phyloP scores from a whole-genome alignment of 2,888 invertebrate genomes.

The Drosophila histrio region DNA sequence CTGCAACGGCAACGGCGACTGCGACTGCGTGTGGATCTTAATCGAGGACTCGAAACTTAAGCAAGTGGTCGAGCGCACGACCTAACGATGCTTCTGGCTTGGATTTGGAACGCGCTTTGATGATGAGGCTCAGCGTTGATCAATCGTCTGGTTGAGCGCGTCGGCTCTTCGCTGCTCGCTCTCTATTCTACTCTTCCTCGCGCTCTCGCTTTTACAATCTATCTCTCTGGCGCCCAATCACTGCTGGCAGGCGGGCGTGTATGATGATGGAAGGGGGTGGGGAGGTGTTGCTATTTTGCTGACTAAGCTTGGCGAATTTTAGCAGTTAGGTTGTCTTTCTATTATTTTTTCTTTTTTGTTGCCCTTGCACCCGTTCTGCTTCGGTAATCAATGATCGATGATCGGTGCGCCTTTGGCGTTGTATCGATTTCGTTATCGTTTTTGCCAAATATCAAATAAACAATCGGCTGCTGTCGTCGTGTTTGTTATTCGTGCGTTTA shows the following conservation, averaged over 20 bases:
- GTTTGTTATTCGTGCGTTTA: conserved; percentile 33
- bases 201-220: not conserved
- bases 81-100: conserved; percentile 68
- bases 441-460: conserved; percentile 39
- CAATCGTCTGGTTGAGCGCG: conserved; percentile 30
- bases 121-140: conserved; percentile 60
- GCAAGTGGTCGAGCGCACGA: conserved; percentile 50
- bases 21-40: conserved; percentile 1
- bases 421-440: conserved; percentile 16
- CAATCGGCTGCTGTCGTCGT: conserved; percentile 29
- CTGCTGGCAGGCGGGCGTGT: not conserved
- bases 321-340: not conserved
- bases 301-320: conserved; percentile 40
- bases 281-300: conserved; percentile 19
- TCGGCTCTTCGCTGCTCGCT: conserved; percentile 9
- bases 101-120: conserved; percentile 75
- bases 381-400: conserved; percentile 4
- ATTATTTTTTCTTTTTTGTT: too few relatives aligned
- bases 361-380: conserved; percentile 18
- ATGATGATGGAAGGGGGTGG: not conserved
- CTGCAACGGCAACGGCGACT: not conserved
- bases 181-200: not conserved
- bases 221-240: not conserved
- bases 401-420: conserved; percentile 9
- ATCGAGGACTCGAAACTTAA: conserved; percentile 37